Percentiles rank a stretch among this genome's conserved stretches.
Evolutionary conservation across 2,113 vertebrate species (phyloP).

Genomic region (Anseranas semipalmata): DNA sequence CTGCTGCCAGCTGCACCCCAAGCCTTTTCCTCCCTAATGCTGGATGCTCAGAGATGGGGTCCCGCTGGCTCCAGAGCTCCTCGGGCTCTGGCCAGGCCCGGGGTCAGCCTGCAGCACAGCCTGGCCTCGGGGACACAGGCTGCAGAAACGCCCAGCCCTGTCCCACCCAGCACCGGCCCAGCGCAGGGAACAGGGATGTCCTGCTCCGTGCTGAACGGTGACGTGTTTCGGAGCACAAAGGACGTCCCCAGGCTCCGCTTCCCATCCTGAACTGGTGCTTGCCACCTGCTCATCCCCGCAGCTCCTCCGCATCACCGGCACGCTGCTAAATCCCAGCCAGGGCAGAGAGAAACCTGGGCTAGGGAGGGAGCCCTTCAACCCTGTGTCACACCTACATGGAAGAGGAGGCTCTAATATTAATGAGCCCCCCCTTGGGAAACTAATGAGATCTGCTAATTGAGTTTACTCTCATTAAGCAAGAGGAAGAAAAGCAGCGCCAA

Average conservation of each 20-base stretch:
- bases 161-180: too few relatives aligned
- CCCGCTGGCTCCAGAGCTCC: not conserved
- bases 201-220: accelerated
- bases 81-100: accelerated
- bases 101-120: not conserved
- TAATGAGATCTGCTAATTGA: not conserved
- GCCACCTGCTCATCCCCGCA: accelerated
- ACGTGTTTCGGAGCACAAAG: accelerated
- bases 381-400: not conserved
- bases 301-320: not conserved
- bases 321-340: not conserved
- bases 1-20: not conserved
- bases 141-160: not conserved
- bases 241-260: not conserved
- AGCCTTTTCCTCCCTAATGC: not conserved
- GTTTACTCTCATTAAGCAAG: not conserved
- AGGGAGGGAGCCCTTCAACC: not conserved
- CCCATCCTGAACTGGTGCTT: accelerated
- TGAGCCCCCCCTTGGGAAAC: not conserved
- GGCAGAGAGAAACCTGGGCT: not conserved
- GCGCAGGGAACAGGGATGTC: not conserved
- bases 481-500: conserved; percentile 21
- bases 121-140: not conserved
- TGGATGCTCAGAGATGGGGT: not conserved
- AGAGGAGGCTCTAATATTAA: not conserved